Percentiles rank a stretch among this genome's conserved stretches.
These are phyloP conservation scores for Micromussa lordhowensis DNA, from an alignment of 92 coral and sea anemone genomes.

Conservation along the genomic window DNA sequence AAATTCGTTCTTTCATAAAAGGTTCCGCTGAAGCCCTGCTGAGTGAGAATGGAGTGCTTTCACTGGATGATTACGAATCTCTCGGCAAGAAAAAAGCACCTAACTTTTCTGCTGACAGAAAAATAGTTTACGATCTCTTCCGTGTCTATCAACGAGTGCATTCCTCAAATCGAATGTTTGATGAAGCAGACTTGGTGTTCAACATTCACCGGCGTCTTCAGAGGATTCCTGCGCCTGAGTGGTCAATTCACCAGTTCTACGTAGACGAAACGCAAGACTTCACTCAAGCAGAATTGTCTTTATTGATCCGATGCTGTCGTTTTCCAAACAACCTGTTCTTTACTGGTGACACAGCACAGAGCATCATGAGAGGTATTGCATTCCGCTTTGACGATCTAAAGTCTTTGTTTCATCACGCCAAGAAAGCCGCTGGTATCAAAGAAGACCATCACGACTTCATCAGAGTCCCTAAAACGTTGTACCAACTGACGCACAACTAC, in stretches of 20 bases:
- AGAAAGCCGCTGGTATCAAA: background rate
- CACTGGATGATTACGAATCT: slow-evolving; percentile 75
- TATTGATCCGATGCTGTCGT: slow-evolving; percentile 91
- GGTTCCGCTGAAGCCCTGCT: slow-evolving; percentile 92
- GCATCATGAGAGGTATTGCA: slow-evolving; percentile 98
- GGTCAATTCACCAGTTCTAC: slow-evolving; percentile 94
- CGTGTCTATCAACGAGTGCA: slow-evolving; percentile 75
- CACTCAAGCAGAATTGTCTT: slow-evolving; percentile 91
- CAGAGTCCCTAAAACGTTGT: slow-evolving; percentile 80
- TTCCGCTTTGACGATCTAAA: slow-evolving; percentile 95
- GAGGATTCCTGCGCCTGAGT: slow-evolving; percentile 69
- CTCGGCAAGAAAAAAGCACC: slow-evolving; percentile 96
- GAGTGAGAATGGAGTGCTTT: slow-evolving; percentile 73
- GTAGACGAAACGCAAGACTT: slow-evolving; percentile 99
- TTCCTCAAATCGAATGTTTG: slow-evolving; percentile 81
- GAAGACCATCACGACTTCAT: background rate
- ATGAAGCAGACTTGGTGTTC: slow-evolving; percentile 94
- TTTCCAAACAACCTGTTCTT: slow-evolving; percentile 92
- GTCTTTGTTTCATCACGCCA: slow-evolving; percentile 84
- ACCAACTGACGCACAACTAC: slow-evolving; percentile 94
- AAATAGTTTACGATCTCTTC: slow-evolving; percentile 75
- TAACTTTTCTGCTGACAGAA: slow-evolving; percentile 87
- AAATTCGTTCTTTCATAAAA: slow-evolving; percentile 96
- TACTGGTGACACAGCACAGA: slow-evolving; percentile 99
- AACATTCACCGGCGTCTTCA: slow-evolving; percentile 82